Evolutionary conservation across 2,797 vertebrate genomes (phyloP).

Genomic region (Zalophus californianus): DNA sequence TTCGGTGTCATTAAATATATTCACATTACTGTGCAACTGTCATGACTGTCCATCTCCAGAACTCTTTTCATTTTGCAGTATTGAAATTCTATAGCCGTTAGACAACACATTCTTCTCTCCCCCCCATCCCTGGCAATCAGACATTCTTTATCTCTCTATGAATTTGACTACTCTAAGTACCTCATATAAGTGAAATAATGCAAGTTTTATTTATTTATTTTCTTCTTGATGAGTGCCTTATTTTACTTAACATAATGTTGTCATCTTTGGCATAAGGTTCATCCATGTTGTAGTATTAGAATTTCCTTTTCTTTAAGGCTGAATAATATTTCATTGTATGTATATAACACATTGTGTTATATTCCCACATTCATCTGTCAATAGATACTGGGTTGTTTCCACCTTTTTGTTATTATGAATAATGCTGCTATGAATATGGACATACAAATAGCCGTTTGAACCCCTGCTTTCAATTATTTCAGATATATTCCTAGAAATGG

Average conservation of each 20-base stretch:
- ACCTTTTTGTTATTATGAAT: neutral
- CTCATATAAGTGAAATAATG: neutral
- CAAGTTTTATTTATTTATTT: neutral
- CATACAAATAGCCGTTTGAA: neutral
- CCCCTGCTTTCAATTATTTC: neutral
- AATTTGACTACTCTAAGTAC: neutral
- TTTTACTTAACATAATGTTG: neutral
- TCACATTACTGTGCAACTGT: neutral
- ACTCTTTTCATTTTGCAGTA: neutral
- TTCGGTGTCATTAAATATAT: neutral
- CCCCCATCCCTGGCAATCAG: neutral
- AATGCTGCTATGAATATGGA: neutral
- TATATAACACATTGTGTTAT: neutral
- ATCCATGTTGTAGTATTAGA: neutral
- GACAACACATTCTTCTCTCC: neutral
- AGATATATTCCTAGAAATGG: neutral
- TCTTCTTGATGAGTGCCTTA: constrained; percentile 16
- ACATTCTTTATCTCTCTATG: neutral
- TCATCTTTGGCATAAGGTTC: neutral
- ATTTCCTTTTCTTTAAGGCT: constrained; percentile 24
- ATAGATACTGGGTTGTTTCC: neutral
- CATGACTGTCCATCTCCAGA: neutral
- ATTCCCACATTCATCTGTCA: neutral
- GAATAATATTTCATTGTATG: neutral
- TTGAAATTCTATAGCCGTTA: neutral